Evolutionary conservation across 2,888 invertebrate species (phyloP), one percentile per base, ranked within the genome.

Genomic region (Drosophila dives): DNA sequence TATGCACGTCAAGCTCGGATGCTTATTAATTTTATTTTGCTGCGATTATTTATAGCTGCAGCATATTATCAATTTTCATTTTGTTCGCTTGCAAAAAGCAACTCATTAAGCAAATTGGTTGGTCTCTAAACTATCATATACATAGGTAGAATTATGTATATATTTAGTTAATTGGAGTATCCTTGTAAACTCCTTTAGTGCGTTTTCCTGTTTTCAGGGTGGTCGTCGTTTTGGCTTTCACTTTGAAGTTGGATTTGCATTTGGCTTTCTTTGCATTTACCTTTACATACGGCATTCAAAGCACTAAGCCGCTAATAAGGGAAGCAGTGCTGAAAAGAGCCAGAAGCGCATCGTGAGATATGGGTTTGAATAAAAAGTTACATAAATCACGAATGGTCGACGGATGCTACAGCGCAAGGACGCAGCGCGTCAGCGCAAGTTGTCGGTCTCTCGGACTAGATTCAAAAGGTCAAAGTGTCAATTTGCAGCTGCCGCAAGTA

Each of bases 251-350:
- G 23, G 23, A 67, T 49, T 63, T 59, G 32, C 36, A 33, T 72
- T 72, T 29, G 64, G 60, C 60, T 69, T 69, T 65, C 62, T 20
- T 11, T 71, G 10, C 48, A n/a, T 49, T 72, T 56, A 64, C 58
- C 72, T 73, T 69, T 64, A 42, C 72, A 59, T 69, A 34, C 32
- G n/a, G 59, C 68, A 63, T 65, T 65, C 49, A 4, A 38, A 29
- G 59, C 36, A 65, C 64, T 80, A 80, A 90, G 84, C 80, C 75
- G 87, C 85, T 85, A 83, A 90, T 85, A 87, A 89, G 81, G 67
- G 75, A 67, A 73, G 54, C 86, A 77, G 77, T 34, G 71, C 84
- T 90, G 77, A 48, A 86, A 90, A 72, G 64, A 69, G 50, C 26
- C 50, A 60, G 42, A 51, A 62, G 60, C 59, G 66, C 68, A 74